Conservation (phyloP, 2,888 invertebrate species). For the Drosophila heteroneura region DNA sequence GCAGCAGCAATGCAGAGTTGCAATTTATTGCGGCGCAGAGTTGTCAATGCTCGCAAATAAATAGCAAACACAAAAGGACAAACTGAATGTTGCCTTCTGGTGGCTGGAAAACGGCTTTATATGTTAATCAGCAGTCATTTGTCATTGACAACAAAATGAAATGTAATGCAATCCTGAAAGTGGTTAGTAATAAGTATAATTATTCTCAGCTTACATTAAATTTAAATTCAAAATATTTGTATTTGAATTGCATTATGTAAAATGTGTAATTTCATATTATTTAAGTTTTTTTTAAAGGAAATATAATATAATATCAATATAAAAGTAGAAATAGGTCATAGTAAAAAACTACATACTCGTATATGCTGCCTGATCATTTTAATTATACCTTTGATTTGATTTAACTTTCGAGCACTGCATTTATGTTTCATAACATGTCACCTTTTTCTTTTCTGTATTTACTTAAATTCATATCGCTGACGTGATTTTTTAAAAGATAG, state of each 20-base stretch:
- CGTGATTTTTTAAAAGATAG: background rate
- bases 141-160: constrained; percentile 31
- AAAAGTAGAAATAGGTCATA: background rate
- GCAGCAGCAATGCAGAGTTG: constrained; percentile 44
- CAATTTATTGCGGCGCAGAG: constrained; percentile 70
- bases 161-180: constrained; percentile 12
- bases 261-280: background rate
- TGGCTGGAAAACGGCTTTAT: constrained; percentile 48
- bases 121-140: constrained; percentile 59
- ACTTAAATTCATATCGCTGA: background rate
- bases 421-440: background rate
- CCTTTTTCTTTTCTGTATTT: background rate
- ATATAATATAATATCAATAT: background rate
- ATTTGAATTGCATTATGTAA: background rate
- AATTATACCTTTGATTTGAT: background rate
- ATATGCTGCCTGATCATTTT: background rate
- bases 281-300: too few relatives aligned
- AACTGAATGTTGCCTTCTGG: constrained; percentile 15
- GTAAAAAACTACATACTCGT: background rate
- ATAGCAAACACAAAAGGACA: constrained; percentile 31
- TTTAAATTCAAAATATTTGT: background rate
- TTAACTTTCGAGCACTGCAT: background rate
- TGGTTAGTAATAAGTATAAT: constrained; percentile 15
- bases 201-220: background rate
- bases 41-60: constrained; percentile 61